Evolutionary conservation across 2,113 vertebrate species (phyloP), one percentile per base, ranked within the genome.

Genomic region (Anguilla japonica): DNA sequence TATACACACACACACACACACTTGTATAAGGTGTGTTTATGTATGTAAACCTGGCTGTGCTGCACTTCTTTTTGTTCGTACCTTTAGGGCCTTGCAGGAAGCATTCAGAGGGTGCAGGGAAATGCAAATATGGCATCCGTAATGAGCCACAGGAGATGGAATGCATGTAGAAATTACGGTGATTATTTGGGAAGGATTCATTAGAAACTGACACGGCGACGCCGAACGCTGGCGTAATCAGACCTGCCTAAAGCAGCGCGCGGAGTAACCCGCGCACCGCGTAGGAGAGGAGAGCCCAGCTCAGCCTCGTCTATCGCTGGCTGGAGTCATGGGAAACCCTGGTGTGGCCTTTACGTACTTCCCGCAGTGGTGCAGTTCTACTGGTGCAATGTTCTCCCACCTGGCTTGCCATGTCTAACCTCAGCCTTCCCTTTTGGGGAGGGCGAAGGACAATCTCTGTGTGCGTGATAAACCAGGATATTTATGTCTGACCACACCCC

Each of bases 261-360:
- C 2, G 41, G 83, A 5, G 6, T 41, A 50, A 14, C 26, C 75
- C 3, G 84, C 2, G n/a, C 5, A 18, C 4, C 15, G 43, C 14
- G 34, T n/a, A 40, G 60, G 60, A 81, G 43, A 53, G 7, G 78
- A 39, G 46, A 87, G 82, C 83, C 50, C 67, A 41, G 81, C 53
- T 79, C 46, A 26, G 16, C 20, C 18, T 79, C 50, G 53, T 46
- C 82, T 84, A n/a, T 75, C 41, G 50, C 39, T 46, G 82, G 80
- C 63, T 80, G 79, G 41, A 84, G 40, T 81, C 56, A 46, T 60
- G 63, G 67, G 40, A 63, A 81, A 71, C 63, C 79, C 22, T 34
- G 2, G 29, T 56, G 50, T 53, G 81, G 39, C 40, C 50, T 81
- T 86, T 81, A 81, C 41, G 80, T 60, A 85, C 29, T 34, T 53